Base-by-base conservation (phyloP, 2,888 invertebrate genomes). In the Melitaea athalia region DNA sequence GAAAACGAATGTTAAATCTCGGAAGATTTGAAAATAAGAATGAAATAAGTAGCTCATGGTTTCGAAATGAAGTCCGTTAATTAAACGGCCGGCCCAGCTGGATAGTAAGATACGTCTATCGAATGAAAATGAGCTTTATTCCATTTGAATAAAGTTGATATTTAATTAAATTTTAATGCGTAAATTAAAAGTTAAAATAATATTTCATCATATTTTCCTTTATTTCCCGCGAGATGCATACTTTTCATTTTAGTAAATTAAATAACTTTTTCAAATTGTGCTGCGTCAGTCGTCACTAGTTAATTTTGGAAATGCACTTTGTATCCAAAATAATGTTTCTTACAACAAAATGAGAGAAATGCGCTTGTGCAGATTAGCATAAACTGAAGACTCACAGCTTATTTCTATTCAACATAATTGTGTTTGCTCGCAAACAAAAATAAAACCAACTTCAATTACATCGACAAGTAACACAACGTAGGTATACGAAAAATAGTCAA, bases 1-100 rank as follows among this genome's bases (percentile, higher is more conserved):
- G 73, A 72, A 73, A 73, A 70, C 59, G 63, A 70, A 73, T 60
- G 67, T 33, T 45, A 53, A 61, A 64, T 68, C 73, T 66, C 59
- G 31, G 60, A 70, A 52, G 57, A 64, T 63, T 65, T 64, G 64
- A 63, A 69, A 69, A 63, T 64, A 68, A 68, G 68, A 72, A 70
- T 72, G 65, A 68, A 65, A 65, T 71, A 68, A 68, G 61, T 62
- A 50, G 66, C 52, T 69, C 63, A 71, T 69, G 62, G 65, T 69
- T 72, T 55, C 59, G 47, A 71, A 72, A 70, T 73, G 64, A 63
- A 62, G 59, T 68, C 55, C 49, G 59, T 71, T 71, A 53, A 68
- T 72, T 68, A 64, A 68, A 64, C 64, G 24, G 52, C 52, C 68
- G 15, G 33, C 50, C 64, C 57, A 55, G 50, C 24, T 49, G 31